Base-by-base conservation (phyloP, 2,113 vertebrate species). In the Phrynosoma blainvillii region DNA sequence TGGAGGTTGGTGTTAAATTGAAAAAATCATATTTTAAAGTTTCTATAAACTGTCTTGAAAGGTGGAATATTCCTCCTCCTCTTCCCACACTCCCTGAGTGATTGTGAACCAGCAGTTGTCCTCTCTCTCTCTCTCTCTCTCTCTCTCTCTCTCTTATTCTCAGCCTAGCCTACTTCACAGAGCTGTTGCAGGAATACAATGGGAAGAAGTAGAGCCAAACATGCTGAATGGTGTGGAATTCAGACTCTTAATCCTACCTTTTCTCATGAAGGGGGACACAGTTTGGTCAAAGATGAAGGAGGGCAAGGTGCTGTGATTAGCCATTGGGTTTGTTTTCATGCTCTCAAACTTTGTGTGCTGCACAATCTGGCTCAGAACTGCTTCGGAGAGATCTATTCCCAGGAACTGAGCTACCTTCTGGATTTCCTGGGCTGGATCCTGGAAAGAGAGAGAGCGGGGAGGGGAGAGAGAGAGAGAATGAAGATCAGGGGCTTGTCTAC, bases 311-410 rank as follows among this genome's bases (percentile, higher is more conserved):
- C 93, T 91, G 85, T 97, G 97, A 93, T 98, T 98, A 68, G 96
- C 88, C 97, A 98, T 97, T 0, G 97, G 97, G 85, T 97, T 98
- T 16, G 96, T 95, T 90, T 97, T 98, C 97, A 98, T 97, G n/a
- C 80, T 96, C 76, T 97, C 93, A 81, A 98, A 98, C 4, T 96
- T 95, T 0, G 97, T 97, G 88, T 96, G 95, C 89, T 97, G 91
- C 76, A 96, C 95, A 42, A 97, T 96, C 21, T 79, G 92, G 79
- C 91, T 90, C 91, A 98, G 93, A 90, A 97, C 92, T 7, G 97
- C 94, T 52, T 97, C 95, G 21, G 96, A 90, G 14, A 97, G n/a
- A 0, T 96, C 95, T 93, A 96, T 27, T 68, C 96, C 97, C 90
- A 98, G 90, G 92, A 97, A 97, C 65, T 36, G 92, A 94, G 96